These are phyloP conservation scores for Chironomus striatipennis DNA, from an alignment of 1,140 invertebrate species.

Conservation along the genomic window DNA sequence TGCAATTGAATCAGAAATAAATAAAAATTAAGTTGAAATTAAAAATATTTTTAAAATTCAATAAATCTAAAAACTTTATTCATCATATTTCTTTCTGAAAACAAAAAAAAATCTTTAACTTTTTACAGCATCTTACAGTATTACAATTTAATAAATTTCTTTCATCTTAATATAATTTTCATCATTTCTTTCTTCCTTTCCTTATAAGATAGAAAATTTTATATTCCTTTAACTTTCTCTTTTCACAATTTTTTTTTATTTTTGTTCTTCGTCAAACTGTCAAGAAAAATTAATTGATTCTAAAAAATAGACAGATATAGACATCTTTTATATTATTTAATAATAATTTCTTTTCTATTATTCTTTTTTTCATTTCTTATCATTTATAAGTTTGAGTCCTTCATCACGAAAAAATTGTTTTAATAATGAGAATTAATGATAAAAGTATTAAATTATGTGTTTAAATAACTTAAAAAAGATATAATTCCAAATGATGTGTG, in stretches of 20 bases:
- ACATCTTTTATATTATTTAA: not conserved
- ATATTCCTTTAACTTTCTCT: not conserved
- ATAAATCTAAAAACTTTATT: conserved; percentile 10
- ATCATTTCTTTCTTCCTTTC: not conserved
- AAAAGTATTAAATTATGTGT: no score
- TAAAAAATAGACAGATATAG: conserved; percentile 11
- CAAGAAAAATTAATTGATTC: not conserved
- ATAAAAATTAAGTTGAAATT: no score
- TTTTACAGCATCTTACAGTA: conserved; percentile 8
- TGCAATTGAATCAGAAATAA: no score
- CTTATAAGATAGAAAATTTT: no score
- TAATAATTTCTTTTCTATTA: not conserved
- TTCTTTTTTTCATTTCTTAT: no score
- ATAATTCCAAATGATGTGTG: no score
- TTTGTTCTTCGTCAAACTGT: not conserved
- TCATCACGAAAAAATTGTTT: no score
- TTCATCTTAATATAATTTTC: not conserved
- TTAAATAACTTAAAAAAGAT: no score
- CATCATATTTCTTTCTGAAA: not conserved
- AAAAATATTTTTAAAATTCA: not conserved
- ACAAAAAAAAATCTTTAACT: not conserved
- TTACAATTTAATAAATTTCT: not conserved
- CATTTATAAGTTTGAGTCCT: no score
- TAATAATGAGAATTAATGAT: no score
- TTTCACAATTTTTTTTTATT: not conserved